Evolutionary conservation across 2,113 vertebrate species (phyloP).

Genomic region (Lampris megalopsis): DNA sequence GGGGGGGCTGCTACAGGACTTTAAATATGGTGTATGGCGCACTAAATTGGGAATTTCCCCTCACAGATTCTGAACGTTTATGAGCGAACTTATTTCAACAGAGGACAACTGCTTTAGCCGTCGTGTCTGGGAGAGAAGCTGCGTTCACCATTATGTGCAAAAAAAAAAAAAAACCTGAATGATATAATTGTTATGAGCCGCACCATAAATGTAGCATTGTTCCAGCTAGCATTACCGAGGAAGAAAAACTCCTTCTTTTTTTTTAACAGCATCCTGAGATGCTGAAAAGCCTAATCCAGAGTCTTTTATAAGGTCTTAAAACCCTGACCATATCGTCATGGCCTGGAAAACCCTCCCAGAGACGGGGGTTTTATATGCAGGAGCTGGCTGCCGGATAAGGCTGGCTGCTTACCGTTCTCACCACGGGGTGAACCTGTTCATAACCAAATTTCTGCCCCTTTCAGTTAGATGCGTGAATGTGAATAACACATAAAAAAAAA

Average conservation of each 20-base stretch:
- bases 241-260: constrained; percentile 29
- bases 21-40: constrained; percentile 54
- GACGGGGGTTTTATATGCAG: constrained; percentile 56
- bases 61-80: constrained; percentile 54
- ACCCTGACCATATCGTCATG: constrained; percentile 57
- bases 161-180: constrained; percentile 41
- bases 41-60: constrained; percentile 42
- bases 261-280: constrained; percentile 64
- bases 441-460: constrained; percentile 10
- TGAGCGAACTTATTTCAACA: constrained; percentile 48
- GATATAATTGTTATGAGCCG: constrained; percentile 41
- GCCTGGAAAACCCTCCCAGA: constrained; percentile 35
- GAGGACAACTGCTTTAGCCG: constrained; percentile 65
- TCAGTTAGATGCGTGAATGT: constrained; percentile 46
- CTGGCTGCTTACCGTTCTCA: constrained; percentile 48
- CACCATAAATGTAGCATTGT: constrained; percentile 9
- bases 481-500: constrained; percentile 42
- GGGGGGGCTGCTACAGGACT: constrained; percentile 11
- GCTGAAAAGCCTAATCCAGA: constrained; percentile 60
- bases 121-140: constrained; percentile 37
- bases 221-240: constrained; percentile 44
- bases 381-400: constrained; percentile 36
- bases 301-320: constrained; percentile 70
- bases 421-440: constrained; percentile 30
- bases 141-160: constrained; percentile 49